Evolutionary conservation across 2,888 invertebrate species (phyloP).

Genomic region (Imbricaverruca yamaguchii): DNA sequence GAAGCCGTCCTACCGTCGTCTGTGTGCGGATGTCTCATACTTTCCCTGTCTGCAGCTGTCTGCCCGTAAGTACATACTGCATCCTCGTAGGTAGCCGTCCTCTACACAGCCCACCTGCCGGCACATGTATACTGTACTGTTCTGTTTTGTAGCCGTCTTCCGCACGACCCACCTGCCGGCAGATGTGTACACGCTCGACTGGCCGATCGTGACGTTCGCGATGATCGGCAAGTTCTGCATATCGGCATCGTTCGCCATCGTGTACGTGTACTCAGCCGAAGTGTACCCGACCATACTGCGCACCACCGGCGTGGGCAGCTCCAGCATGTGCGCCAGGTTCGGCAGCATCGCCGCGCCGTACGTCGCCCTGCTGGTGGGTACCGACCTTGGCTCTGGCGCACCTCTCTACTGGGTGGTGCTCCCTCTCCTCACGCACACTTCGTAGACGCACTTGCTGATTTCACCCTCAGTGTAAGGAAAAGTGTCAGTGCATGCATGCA

Average conservation of each 20-base stretch:
- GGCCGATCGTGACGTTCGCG: constrained; percentile 60
- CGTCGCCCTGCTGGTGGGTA: constrained; percentile 39
- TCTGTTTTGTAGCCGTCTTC: no score
- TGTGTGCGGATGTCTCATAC: no score
- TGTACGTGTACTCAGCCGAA: constrained; percentile 67
- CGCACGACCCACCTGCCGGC: no score
- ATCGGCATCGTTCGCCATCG: constrained; percentile 66
- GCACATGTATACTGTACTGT: no score
- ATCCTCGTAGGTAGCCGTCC: background rate
- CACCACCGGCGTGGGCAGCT: constrained; percentile 63
- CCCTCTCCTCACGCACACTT: no score
- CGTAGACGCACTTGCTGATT: no score
- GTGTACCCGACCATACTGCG: constrained; percentile 62
- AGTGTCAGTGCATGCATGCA: no score
- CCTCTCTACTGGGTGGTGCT: no score
- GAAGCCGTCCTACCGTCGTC: no score
- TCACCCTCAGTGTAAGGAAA: no score
- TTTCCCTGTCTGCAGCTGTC: no score
- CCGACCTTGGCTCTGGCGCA: background rate
- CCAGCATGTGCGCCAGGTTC: constrained; percentile 67
- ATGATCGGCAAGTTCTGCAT: constrained; percentile 74
- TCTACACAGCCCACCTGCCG: background rate
- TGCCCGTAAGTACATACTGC: no score
- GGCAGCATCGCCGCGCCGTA: constrained; percentile 69
- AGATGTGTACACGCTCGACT: constrained; percentile 25